phyloP scores from a whole-genome alignment of 2,113 vertebrate genomes.

The Pantherophis guttatus region DNA sequence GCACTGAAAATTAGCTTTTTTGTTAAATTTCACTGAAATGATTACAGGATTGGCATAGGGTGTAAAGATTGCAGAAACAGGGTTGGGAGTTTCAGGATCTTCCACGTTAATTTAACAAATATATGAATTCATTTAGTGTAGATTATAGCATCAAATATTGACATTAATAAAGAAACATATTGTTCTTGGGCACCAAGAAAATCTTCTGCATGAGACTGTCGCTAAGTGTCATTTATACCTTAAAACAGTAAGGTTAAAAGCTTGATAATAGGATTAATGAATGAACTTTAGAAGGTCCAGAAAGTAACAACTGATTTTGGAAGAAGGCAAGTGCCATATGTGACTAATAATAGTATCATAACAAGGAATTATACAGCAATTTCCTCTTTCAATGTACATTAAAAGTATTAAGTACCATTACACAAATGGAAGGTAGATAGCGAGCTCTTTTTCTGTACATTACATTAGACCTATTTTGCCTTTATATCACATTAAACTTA shows the following conservation, averaged over 20 bases:
- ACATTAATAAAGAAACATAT: neutral
- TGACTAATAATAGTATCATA: slow-evolving; percentile 30
- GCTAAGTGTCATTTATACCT: neutral
- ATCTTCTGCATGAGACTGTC: neutral
- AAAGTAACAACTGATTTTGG: slow-evolving; percentile 1
- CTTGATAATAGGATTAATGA: neutral
- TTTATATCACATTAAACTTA: slow-evolving; percentile 23
- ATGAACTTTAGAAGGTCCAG: neutral
- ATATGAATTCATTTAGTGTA: no score
- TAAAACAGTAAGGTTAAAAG: neutral
- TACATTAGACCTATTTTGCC: slow-evolving; percentile 29
- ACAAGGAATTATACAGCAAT: slow-evolving; percentile 33
- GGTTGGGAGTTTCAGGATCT: no score
- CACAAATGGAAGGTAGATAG: slow-evolving; percentile 17
- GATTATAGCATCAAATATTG: no score
- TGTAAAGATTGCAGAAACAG: no score
- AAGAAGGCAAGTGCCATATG: slow-evolving; percentile 34
- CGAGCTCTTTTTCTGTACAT: neutral
- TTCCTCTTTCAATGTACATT: slow-evolving; percentile 35
- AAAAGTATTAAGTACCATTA: slow-evolving; percentile 41
- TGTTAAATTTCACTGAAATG: no score
- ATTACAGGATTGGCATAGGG: no score
- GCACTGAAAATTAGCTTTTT: no score
- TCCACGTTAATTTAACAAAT: no score
- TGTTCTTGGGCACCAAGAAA: neutral